These are phyloP conservation scores for Panthera leo DNA, from an alignment of 2,113 vertebrate species.

Conservation along the genomic window DNA sequence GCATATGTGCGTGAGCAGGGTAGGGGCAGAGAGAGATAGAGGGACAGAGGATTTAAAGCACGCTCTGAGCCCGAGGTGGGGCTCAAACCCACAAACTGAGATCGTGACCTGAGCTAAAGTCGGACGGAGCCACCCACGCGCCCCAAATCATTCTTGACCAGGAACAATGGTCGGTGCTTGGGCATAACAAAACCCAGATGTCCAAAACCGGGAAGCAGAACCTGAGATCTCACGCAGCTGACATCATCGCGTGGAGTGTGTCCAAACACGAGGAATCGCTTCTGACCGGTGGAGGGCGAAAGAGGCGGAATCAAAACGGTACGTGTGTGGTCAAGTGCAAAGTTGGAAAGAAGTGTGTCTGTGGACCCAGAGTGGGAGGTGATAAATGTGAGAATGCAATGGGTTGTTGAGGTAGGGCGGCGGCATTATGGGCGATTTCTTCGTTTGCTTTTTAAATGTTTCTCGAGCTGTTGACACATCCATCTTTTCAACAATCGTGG, in stretches of 20 bases:
- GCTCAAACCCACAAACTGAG: too few species aligned
- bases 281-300: background rate
- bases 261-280: accelerated
- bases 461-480: slow-evolving; percentile 15
- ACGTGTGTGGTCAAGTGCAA: background rate
- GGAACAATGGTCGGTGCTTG: background rate
- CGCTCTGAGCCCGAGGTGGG: too few species aligned
- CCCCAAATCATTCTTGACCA: background rate
- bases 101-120: too few species aligned
- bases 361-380: background rate
- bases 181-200: background rate
- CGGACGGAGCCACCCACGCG: too few species aligned
- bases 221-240: accelerated
- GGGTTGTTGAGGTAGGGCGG: background rate
- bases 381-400: background rate
- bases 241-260: background rate
- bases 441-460: slow-evolving; percentile 53
- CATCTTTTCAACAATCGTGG: slow-evolving; percentile 17
- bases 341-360: background rate
- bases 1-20: too few species aligned
- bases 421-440: background rate
- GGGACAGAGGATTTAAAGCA: too few species aligned
- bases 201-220: background rate
- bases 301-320: background rate
- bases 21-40: too few species aligned